Evolutionary conservation across 2,888 invertebrate genomes (phyloP), one percentile per base, ranked within the genome.

Genomic region (Heliconius ethilla): DNA sequence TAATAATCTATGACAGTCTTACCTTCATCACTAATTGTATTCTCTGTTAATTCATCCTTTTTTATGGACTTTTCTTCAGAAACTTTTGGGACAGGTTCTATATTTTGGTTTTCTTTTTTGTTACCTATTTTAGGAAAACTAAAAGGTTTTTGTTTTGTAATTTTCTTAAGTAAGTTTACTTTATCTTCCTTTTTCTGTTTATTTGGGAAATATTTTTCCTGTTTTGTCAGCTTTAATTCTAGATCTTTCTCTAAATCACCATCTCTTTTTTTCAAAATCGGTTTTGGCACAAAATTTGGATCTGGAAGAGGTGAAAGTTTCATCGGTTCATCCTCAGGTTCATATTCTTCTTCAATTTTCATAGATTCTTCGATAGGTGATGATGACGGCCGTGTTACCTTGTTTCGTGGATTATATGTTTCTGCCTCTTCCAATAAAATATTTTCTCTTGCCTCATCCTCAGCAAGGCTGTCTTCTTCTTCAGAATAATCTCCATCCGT

Each of bases 1-100:
- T 98, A 98, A 87, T 97, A 97, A 90, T 97, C 97, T 25, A 97
- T 96, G 0, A 97, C 96, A 0, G 96, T 96, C 87, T 95, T 95
- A 0, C 96, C 95, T 88, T 96, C 97, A 82, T 97, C 97, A 73
- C 93, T 93, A 45, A 95, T 88, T 86, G 92, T 92, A 83, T 94
- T 89, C 62, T 87, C 85, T 73, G 83, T 75, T 81, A 86, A 86
- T 77, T 91, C 90, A 29, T 79, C 76, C 82, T 89, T 89, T 51
- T 85, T 87, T 33, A 80, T 75, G 40, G 78, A 70, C 79, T 82
- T 76, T 81, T 85, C 83, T 75, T 84, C 82, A 27, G 62, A 82
- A 37, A 79, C 79, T 72, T 82, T 76, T 66, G 82, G 37, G 63
- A 79, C 82, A 70, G 82, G 82, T 78, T 88, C 84, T 75, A 81